Base-by-base conservation (phyloP, 23 tunicate species). In the Trididemnum nubilum region DNA sequence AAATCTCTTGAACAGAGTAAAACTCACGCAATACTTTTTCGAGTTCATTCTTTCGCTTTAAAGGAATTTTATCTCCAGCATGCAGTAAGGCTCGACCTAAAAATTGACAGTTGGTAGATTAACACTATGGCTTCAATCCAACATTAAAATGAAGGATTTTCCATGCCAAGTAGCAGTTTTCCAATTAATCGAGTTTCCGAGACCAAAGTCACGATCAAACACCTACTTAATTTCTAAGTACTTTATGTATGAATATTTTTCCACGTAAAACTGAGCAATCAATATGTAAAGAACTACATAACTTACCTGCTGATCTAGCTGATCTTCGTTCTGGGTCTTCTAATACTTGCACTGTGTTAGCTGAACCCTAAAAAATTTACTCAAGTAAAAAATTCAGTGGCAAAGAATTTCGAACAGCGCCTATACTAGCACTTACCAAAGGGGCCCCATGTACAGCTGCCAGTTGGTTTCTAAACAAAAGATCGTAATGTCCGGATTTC, bases 261-360 rank as follows among this genome's bases (percentile, higher is more conserved):
- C n/a, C n/a, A n/a, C n/a, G n/a, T n/a, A n/a, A n/a, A n/a, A n/a
- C n/a, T n/a, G n/a, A n/a, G n/a, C n/a, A n/a, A n/a, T n/a, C n/a
- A n/a, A n/a, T n/a, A n/a, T n/a, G n/a, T n/a, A n/a, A n/a, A n/a
- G n/a, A n/a, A n/a, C n/a, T n/a, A n/a, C n/a, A n/a, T n/a, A n/a
- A n/a, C 54, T 0, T 59, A 84, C 98, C 98, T 31, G 94, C 94
- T 1, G 98, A 94, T 25, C 98, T 66, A 37, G 78, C 94, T 1
- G 89, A 72, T 66, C 98, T 59, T 61, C 90, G 81, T 36, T 85
- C 87, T 12, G 89, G 87, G 35, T 88, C 90, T 70, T 94, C 98
- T 34, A 88, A 59, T 38, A 85, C 34, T 50, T 89, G 86, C 26
- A 81, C 87, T 18, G 90, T 76, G 24, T 91, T 88, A 49, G 69